phyloP scores from a whole-genome alignment of 2,888 invertebrate genomes.

The Camponotus fellah region DNA sequence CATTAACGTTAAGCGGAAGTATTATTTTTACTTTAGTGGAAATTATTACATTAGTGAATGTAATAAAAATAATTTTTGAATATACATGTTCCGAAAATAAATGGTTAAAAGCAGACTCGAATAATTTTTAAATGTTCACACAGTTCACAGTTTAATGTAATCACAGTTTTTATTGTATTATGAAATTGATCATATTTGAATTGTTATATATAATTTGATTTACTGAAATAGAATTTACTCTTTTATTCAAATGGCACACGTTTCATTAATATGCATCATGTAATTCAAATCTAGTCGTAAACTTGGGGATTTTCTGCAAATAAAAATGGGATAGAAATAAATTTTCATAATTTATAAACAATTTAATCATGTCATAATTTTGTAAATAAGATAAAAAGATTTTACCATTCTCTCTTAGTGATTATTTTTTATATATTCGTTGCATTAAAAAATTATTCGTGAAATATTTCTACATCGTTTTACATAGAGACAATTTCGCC shows the following conservation, averaged over 20 bases:
- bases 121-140: background rate
- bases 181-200: background rate
- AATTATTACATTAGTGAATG: constrained; percentile 13
- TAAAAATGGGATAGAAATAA: background rate
- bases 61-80: constrained; percentile 24
- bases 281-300: background rate
- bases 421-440: constrained; percentile 7
- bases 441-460: constrained; percentile 8
- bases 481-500: background rate
- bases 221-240: background rate
- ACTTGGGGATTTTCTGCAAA: background rate
- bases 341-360: background rate
- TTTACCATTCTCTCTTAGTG: background rate
- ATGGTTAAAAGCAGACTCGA: background rate
- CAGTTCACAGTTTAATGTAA: too few species aligned
- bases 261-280: background rate
- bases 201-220: background rate
- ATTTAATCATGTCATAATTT: background rate
- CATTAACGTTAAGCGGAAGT: background rate
- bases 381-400: background rate
- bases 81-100: constrained; percentile 10
- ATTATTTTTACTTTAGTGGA: constrained; percentile 23
- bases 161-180: background rate
- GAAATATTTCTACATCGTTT: background rate
- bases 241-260: background rate